Evolutionary conservation across 2,888 invertebrate genomes (phyloP).

Genomic region (Torymus texanus): DNA sequence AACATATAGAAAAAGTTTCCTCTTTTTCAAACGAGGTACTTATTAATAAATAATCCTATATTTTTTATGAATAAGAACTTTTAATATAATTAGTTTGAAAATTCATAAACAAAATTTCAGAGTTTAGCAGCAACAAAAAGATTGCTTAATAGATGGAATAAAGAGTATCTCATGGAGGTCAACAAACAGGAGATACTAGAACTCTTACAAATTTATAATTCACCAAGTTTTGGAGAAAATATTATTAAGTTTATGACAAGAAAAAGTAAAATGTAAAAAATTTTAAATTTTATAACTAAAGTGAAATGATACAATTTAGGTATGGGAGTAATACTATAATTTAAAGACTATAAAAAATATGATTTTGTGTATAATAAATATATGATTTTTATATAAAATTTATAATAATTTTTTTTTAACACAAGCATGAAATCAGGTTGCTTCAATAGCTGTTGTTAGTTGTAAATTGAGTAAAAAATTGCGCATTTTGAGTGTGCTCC

Average conservation of each 20-base stretch:
- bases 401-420: too few relatives aligned
- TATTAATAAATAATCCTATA: background rate
- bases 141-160: conserved; percentile 80
- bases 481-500: too few relatives aligned
- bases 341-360: too few relatives aligned
- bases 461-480: too few relatives aligned
- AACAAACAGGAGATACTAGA: conserved; percentile 83
- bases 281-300: too few relatives aligned
- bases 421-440: too few relatives aligned
- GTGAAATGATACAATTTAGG: too few relatives aligned
- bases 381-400: too few relatives aligned
- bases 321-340: too few relatives aligned
- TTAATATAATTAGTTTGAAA: conserved; percentile 11
- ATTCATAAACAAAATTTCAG: conserved; percentile 70
- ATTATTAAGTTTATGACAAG: conserved; percentile 77
- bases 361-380: too few relatives aligned
- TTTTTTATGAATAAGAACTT: background rate
- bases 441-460: too few relatives aligned
- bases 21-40: conserved; percentile 63
- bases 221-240: conserved; percentile 82
- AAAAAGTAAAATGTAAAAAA: conserved; percentile 63
- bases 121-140: conserved; percentile 84
- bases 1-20: conserved; percentile 59
- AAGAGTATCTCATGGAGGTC: conserved; percentile 80
- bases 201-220: conserved; percentile 80